phyloP scores from a whole-genome alignment of 2,888 invertebrate genomes.

The Epinotia brunnichana region DNA sequence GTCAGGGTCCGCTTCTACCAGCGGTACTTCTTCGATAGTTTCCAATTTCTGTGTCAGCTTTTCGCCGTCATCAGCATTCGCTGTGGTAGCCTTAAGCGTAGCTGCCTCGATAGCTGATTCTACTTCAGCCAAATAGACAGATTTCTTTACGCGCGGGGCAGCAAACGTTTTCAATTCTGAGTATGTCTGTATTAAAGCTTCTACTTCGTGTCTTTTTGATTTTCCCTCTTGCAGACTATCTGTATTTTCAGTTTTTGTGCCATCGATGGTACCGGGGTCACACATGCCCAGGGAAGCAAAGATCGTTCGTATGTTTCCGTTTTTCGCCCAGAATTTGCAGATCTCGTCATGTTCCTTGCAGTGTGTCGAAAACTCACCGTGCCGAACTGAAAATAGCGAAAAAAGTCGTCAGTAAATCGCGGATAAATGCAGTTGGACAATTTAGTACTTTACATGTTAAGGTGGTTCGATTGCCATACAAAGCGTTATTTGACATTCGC shows the following conservation, averaged over 20 bases:
- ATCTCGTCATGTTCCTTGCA: slow-evolving; percentile 3
- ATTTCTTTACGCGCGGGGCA: background rate
- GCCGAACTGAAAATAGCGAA: slow-evolving; percentile 12
- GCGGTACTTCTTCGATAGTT: slow-evolving; percentile 26
- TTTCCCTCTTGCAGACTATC: background rate
- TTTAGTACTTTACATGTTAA: background rate
- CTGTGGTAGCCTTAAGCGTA: slow-evolving; percentile 23
- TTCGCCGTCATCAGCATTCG: slow-evolving; percentile 8
- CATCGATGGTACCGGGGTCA: background rate
- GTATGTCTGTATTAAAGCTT: slow-evolving; percentile 13
- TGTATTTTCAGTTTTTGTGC: background rate
- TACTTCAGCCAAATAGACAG: background rate
- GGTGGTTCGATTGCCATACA: too few species aligned
- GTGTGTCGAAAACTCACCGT: slow-evolving; percentile 3
- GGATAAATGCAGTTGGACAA: background rate
- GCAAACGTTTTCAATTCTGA: slow-evolving; percentile 4
- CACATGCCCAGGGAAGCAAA: background rate
- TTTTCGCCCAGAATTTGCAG: background rate
- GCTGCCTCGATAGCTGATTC: background rate
- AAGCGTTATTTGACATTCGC: too few species aligned
- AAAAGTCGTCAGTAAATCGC: background rate
- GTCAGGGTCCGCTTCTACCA: slow-evolving; percentile 30
- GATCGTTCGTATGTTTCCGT: background rate
- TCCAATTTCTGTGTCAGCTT: slow-evolving; percentile 31
- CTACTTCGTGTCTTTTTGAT: background rate